Evolutionary conservation across 2,113 vertebrate genomes (phyloP), one percentile per base, ranked within the genome.

Genomic region (Zapus hudsonius): DNA sequence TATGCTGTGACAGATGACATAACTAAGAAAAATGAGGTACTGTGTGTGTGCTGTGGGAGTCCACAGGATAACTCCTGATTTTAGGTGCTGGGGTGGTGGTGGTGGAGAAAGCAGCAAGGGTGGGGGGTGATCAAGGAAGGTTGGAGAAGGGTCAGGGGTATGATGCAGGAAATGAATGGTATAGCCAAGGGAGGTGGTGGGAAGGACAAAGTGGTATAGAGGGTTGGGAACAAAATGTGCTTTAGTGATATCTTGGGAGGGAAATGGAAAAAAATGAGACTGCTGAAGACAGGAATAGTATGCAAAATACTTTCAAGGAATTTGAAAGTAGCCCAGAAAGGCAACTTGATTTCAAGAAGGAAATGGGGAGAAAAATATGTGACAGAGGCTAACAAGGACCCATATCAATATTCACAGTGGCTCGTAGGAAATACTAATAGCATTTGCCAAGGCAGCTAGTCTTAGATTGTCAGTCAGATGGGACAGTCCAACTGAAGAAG

Each of bases 371-470:
- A 64, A 3, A 80, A 87, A 12, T 64, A 42, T 83, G 74, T 80
- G 73, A 38, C 29, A 87, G 66, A 75, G 19, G 47, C 3, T 76
- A 88, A 88, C 7, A 73, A 92, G 82, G 44, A 17, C n/a, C 38
- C 61, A 29, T n/a, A 88, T 75, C 38, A 52, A 52, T 52, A 52
- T 22, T 59, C 42, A 79, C 22, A 74, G 36, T 40, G 44, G 38
- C 74, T 85, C 38, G 91, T 85, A 8, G 72, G 20, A 92, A 72
- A 59, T 12, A 85, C 64, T 27, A 38, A n/a, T n/a, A 17, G 27
- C 16, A 72, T 88, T 86, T 70, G 66, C 36, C 47, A 96, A 86
- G n/a, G 57, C 59, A 88, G 33, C 66, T 91, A 22, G 33, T 29
- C 55, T 84, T 64, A 42, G 10, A 80, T 84, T 17, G 84, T 84